These are phyloP conservation scores for Sinocyclocheilus grahami DNA, from an alignment of 2,113 vertebrate genomes.

Conservation along the genomic window DNA sequence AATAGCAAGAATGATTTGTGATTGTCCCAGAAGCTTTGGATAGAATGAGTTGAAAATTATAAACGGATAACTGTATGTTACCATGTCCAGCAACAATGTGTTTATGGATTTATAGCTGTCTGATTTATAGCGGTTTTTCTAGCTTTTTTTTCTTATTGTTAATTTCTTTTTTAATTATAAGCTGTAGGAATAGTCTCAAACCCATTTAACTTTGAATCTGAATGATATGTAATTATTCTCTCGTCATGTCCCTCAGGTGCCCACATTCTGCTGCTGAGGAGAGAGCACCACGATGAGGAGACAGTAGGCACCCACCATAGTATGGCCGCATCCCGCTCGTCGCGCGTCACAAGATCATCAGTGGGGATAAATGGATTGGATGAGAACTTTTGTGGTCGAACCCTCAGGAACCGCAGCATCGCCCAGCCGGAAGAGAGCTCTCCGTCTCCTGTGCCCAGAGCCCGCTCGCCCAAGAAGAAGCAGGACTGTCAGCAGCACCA, in stretches of 20 bases:
- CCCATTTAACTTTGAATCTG: background rate
- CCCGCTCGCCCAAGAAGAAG: slow-evolving; percentile 94
- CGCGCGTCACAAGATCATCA: slow-evolving; percentile 99
- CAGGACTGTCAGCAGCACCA: slow-evolving; percentile 69
- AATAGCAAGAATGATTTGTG: background rate
- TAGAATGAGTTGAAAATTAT: background rate
- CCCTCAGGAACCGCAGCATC: slow-evolving; percentile 98
- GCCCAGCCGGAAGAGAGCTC: slow-evolving; percentile 93
- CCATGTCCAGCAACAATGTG: background rate
- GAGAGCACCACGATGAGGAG: slow-evolving; percentile 93
- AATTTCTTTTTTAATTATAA: no score
- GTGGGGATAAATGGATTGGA: slow-evolving; percentile 99
- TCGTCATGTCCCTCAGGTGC: slow-evolving; percentile 84
- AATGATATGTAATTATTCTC: slow-evolving; percentile 42
- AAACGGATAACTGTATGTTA: background rate
- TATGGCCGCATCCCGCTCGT: slow-evolving; percentile 99
- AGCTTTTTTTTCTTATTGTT: no score
- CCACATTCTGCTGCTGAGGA: slow-evolving; percentile 82
- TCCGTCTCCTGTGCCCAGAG: slow-evolving; percentile 85
- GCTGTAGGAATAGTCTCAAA: background rate
- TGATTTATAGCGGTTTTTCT: background rate
- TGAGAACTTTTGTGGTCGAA: slow-evolving; percentile 98
- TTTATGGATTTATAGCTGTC: background rate
- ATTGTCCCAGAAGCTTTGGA: background rate
- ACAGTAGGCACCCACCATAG: slow-evolving; percentile 94